Percentiles rank a stretch among this genome's conserved stretches.
These are phyloP conservation scores for Virgularia gustaviana DNA, from an alignment of 92 coral and sea anemone species.

Conservation along the genomic window DNA sequence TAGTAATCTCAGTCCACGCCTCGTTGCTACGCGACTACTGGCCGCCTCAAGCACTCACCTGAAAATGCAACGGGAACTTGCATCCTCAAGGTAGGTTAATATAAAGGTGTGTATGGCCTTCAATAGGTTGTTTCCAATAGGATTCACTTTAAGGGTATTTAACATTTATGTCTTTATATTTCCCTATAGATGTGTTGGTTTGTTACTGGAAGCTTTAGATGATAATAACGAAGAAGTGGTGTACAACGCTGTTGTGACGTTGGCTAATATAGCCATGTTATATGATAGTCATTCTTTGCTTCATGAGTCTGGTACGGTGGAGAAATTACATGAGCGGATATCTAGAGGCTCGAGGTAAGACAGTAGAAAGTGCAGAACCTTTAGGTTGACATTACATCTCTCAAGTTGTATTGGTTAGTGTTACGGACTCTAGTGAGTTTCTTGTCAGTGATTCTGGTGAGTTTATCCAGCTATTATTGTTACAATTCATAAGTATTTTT, in stretches of 20 bases:
- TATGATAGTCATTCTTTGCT: conserved; percentile 60
- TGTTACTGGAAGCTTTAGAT: conserved; percentile 72
- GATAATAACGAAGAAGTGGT: conserved; percentile 82
- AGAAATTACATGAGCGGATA: conserved; percentile 62
- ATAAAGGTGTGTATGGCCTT: too few species aligned
- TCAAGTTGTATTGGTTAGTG: neutral
- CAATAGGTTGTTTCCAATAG: neutral
- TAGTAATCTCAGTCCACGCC: conserved; percentile 48
- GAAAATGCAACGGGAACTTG: conserved; percentile 93
- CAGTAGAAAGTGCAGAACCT: neutral
- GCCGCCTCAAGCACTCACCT: conserved; percentile 90
- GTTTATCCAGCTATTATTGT: neutral
- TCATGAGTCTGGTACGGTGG: conserved; percentile 57
- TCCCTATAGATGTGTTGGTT: conserved; percentile 57
- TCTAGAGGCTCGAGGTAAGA: conserved; percentile 67
- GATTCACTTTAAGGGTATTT: neutral
- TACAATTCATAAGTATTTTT: neutral
- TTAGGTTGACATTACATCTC: neutral
- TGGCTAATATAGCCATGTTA: conserved; percentile 80
- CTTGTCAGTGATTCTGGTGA: neutral
- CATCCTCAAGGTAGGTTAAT: conserved; percentile 54
- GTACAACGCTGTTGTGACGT: conserved; percentile 67
- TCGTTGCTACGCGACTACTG: conserved; percentile 86
- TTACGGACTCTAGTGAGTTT: neutral
- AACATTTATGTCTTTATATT: neutral